These are phyloP conservation scores for Sphyrna mokarran DNA, from an alignment of 2,113 vertebrate species.

Conservation along the genomic window DNA sequence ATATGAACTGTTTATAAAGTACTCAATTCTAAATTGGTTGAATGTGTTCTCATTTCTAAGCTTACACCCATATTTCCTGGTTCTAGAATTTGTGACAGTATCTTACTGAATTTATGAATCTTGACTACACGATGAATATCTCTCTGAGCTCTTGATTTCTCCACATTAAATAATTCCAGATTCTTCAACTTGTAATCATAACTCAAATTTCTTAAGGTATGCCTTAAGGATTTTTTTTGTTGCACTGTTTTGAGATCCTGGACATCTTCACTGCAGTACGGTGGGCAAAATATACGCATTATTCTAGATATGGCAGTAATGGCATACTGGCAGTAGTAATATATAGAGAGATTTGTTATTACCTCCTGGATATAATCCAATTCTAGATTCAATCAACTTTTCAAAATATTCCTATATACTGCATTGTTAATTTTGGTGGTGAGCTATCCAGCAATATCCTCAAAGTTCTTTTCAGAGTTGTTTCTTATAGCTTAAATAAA, in stretches of 20 bases:
- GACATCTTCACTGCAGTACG: not conserved
- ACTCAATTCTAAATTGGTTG: not conserved
- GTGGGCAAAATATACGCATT: not conserved
- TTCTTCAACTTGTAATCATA: not conserved
- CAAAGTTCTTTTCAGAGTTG: not conserved
- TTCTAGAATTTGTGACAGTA: not conserved
- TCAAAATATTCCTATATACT: not conserved
- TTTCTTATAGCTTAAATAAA: not conserved
- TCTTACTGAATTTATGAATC: not conserved
- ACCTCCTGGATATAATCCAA: not conserved
- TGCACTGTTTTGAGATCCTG: not conserved
- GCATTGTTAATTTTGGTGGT: not conserved
- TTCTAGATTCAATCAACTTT: not conserved
- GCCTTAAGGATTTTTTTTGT: not conserved
- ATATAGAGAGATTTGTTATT: not conserved
- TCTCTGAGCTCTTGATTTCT: not conserved
- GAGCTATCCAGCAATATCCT: not conserved
- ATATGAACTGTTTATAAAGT: not conserved
- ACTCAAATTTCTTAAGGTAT: not conserved
- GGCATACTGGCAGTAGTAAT: not conserved
- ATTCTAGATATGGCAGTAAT: not conserved
- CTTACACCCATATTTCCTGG: not conserved
- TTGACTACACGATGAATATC: not conserved
- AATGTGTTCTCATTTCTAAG: not conserved
- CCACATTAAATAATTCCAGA: not conserved